These are phyloP conservation scores for Carcinoscorpius rotundicauda DNA, from an alignment of 1,140 invertebrate genomes.

Conservation along the genomic window DNA sequence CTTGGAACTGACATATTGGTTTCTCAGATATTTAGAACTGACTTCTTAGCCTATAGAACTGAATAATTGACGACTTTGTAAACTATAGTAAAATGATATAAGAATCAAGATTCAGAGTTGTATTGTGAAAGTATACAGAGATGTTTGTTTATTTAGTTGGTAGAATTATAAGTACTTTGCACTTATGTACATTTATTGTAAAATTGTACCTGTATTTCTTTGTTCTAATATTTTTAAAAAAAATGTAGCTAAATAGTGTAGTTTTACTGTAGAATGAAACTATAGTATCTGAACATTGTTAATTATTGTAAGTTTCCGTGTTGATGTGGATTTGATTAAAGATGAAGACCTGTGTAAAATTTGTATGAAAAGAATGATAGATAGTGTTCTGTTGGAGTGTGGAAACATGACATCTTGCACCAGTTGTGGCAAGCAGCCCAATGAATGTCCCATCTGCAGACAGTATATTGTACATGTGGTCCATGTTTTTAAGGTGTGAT, in stretches of 20 bases:
- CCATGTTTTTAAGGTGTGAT: slow-evolving; percentile 55
- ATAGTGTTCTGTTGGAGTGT: slow-evolving; percentile 82
- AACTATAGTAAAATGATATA: too few relatives aligned
- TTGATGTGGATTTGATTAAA: slow-evolving; percentile 43
- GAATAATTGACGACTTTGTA: too few relatives aligned
- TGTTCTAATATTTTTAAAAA: background rate
- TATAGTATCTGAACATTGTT: background rate
- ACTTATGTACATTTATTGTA: background rate
- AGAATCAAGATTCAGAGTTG: too few relatives aligned
- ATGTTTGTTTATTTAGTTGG: too few relatives aligned
- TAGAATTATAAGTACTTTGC: too few relatives aligned
- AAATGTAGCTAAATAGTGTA: background rate
- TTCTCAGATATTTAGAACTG: too few relatives aligned
- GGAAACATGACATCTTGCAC: slow-evolving; percentile 83
- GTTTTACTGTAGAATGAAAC: too few relatives aligned
- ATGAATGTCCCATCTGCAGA: slow-evolving; percentile 82
- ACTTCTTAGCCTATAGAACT: too few relatives aligned
- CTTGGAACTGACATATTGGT: too few relatives aligned
- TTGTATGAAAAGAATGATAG: slow-evolving; percentile 78
- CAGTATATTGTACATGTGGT: slow-evolving; percentile 78
- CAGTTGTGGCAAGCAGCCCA: slow-evolving; percentile 67
- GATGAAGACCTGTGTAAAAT: slow-evolving; percentile 74
- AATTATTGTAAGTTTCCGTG: slow-evolving; percentile 19
- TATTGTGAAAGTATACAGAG: too few relatives aligned
- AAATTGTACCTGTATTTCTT: background rate